Evolutionary conservation across 2,113 vertebrate species (phyloP).

Genomic region (Percina caprodes): DNA sequence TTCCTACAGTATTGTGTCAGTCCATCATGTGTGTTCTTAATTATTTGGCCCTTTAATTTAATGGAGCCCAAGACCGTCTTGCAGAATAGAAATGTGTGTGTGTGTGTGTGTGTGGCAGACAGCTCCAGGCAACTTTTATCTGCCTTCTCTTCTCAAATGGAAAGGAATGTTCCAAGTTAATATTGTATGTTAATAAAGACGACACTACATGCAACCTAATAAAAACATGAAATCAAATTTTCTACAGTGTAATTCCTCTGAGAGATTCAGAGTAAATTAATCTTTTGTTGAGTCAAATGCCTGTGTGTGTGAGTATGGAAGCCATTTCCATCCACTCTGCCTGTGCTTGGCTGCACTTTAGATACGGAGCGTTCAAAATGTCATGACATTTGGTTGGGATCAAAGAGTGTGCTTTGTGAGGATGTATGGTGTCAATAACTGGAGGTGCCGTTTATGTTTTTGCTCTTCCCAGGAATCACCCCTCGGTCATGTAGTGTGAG

Average conservation of each 20-base stretch:
- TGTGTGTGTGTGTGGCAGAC: background rate
- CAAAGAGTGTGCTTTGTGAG: slow-evolving; percentile 22
- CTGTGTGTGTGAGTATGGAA: background rate
- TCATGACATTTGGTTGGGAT: slow-evolving; percentile 61
- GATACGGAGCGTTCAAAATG: slow-evolving; percentile 48
- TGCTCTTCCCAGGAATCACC: slow-evolving; percentile 1
- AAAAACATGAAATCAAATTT: background rate
- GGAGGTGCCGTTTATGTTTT: slow-evolving; percentile 6
- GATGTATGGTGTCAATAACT: slow-evolving; percentile 23
- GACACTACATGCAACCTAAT: slow-evolving; percentile 1
- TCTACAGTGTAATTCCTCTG: background rate
- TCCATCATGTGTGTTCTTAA: background rate
- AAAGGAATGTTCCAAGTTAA: background rate
- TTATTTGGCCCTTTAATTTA: background rate
- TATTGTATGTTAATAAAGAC: background rate
- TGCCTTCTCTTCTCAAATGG: background rate
- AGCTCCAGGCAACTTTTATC: background rate
- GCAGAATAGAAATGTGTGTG: slow-evolving; percentile 18
- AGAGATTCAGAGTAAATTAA: background rate
- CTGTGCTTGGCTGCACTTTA: slow-evolving; percentile 12
- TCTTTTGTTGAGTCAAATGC: slow-evolving; percentile 22
- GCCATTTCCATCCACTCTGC: slow-evolving; percentile 9
- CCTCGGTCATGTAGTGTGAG: background rate
- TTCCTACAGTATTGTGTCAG: background rate
- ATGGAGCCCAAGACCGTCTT: background rate